Evolutionary conservation across 2,113 vertebrate genomes (phyloP), one percentile per base, ranked within the genome.

Genomic region (Microcebus jonahi): DNA sequence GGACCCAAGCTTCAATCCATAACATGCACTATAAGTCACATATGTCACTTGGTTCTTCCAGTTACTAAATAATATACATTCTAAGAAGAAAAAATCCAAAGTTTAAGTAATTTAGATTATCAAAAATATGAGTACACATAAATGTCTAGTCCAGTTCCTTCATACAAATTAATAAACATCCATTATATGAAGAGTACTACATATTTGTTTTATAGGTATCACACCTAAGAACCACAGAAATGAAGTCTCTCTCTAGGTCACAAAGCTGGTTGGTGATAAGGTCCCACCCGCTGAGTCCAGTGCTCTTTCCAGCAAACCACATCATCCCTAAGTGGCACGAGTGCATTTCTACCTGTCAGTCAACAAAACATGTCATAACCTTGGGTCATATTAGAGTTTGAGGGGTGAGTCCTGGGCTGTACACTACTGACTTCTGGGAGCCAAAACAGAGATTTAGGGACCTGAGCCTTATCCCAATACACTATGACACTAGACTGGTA

Each of bases 51-150:
- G 82, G n/a, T 57, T 57, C 45, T 81, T 91, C 29, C 7, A 55
- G 42, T 27, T 59, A 21, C 55, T 59, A 53, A 65, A 71, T 55
- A 88, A 95, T 42, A 48, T 1, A 31, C 59, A 61, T 34, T 82
- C 53, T 71, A 95, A 93, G n/a, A 82, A 67, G 48, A 81, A 50
- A 75, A 86, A 70, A n/a, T 50, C 31, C 27, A 88, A 88, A 55
- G 23, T 91, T 25, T 17, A 85, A 89, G 65, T 88, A 89, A 97
- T 96, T 90, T 79, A 87, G 39, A 67, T 73, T 68, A 45, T 45
- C n/a, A 93, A 71, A 90, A 84, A 67, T 65, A 71, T 63, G 39
- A 63, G 5, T 68, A 17, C 90, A 21, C 39, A 1, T 70, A 42
- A 17, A 42, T 31, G 2, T 65, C 13, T 68, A 67, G 2, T 31